Evolutionary conservation across 2,113 vertebrate species (phyloP).

Genomic region (Leucoraja erinaceus): DNA sequence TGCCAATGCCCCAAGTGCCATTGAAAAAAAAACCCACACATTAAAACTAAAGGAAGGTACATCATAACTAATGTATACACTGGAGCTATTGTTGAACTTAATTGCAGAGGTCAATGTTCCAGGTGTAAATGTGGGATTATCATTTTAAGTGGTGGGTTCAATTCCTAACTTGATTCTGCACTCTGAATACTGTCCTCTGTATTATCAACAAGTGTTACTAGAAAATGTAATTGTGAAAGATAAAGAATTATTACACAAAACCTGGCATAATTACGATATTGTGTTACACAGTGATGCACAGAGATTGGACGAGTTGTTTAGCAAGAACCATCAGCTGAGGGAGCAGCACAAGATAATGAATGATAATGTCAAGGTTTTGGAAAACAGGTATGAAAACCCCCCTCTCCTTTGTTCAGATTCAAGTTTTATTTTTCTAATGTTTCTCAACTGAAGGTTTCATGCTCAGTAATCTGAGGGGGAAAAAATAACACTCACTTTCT

Average conservation of each 20-base stretch:
- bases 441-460: not conserved
- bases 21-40: too few relatives aligned
- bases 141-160: not conserved
- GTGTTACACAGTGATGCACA: conserved; percentile 69
- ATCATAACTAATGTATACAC: not conserved
- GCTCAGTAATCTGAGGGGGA: not conserved
- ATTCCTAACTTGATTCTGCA: not conserved
- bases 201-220: not conserved
- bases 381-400: conserved; percentile 72
- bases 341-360: conserved; percentile 83
- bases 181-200: too few relatives aligned
- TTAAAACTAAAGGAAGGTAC: not conserved
- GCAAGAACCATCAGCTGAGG: conserved; percentile 84
- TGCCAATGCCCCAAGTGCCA: too few relatives aligned
- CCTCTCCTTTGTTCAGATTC: not conserved
- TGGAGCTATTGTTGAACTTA: not conserved
- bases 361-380: conserved; percentile 82
- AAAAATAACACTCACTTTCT: not conserved
- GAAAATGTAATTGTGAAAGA: not conserved
- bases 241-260: not conserved
- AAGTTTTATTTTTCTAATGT: not conserved
- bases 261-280: not conserved
- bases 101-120: not conserved
- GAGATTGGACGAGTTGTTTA: conserved; percentile 81
- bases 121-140: not conserved